A percentile compares a stretch with the other conserved stretches of the same genome.
Evolutionary conservation across 2,888 invertebrate species (phyloP).

Genomic region (Drosophila buzzatii): DNA sequence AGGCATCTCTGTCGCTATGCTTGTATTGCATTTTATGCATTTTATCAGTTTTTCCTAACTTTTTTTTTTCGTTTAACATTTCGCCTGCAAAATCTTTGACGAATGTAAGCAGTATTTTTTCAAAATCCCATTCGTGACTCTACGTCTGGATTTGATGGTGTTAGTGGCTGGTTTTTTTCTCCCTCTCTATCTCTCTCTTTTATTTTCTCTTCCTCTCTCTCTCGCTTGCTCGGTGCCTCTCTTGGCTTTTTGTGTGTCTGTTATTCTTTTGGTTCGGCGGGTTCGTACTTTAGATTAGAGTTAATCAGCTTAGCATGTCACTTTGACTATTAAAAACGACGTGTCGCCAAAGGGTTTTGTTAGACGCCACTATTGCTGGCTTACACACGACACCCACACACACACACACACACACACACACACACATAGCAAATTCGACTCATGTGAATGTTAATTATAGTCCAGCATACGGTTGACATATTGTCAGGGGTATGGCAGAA

Average conservation of each 20-base stretch:
- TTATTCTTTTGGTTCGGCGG: constrained; percentile 30
- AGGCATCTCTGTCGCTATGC: not conserved
- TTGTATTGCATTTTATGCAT: constrained; percentile 18
- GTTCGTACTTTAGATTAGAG: constrained; percentile 72
- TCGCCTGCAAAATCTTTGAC: constrained; percentile 67
- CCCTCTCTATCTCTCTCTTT: not conserved
- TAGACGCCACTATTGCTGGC: constrained; percentile 46
- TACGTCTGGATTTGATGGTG: not conserved
- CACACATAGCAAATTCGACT: constrained; percentile 22
- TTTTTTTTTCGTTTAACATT: constrained; percentile 23
- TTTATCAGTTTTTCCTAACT: constrained; percentile 19
- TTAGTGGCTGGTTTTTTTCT: constrained; percentile 5
- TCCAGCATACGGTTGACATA: constrained; percentile 45
- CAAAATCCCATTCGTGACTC: constrained; percentile 1
- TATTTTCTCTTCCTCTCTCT: not conserved
- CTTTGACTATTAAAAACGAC: constrained; percentile 74
- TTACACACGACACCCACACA: constrained; percentile 29
- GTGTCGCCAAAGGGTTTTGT: constrained; percentile 56
- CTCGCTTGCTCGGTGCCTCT: not conserved
- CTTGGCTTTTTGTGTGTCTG: constrained; percentile 22
- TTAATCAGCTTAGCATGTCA: constrained; percentile 79
- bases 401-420: constrained; percentile 4
- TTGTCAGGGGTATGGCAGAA: constrained; percentile 25
- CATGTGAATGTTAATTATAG: constrained; percentile 54
- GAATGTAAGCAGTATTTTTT: constrained; percentile 69